Evolutionary conservation across 1,140 invertebrate species (phyloP).

Genomic region (Plectus sambesii): DNA sequence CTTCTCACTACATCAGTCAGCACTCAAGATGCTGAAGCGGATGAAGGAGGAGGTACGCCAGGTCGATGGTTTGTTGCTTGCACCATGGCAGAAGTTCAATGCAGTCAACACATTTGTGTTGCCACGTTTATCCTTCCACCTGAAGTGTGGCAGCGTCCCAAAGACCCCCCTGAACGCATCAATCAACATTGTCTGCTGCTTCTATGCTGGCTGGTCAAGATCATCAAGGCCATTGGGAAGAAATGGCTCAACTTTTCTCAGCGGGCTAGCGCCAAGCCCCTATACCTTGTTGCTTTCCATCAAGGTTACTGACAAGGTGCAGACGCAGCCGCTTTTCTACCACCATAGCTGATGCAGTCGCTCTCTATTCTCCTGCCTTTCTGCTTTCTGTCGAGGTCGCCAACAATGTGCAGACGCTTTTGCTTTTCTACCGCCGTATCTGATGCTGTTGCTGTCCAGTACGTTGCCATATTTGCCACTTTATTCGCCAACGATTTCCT

Average conservation of each 20-base stretch:
- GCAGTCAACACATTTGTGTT: conserved; percentile 42
- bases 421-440: conserved; percentile 4
- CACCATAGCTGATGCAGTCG: conserved; percentile 1
- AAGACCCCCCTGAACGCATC: background rate
- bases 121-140: conserved; percentile 38
- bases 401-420: conserved; percentile 3
- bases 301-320: too few relatives aligned
- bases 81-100: conserved; percentile 48
- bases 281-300: too few relatives aligned
- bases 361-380: background rate
- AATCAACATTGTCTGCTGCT: too few relatives aligned
- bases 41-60: conserved; percentile 14
- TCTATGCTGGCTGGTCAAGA: conserved; percentile 18
- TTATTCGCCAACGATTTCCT: too few relatives aligned
- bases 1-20: conserved; percentile 1
- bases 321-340: too few relatives aligned
- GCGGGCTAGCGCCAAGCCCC: conserved; percentile 6
- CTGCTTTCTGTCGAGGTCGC: conserved; percentile 6
- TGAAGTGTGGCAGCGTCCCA: conserved; percentile 7
- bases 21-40: background rate
- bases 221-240: conserved; percentile 10
- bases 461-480: too few relatives aligned
- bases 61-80: conserved; percentile 23
- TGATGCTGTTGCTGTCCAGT: too few relatives aligned
- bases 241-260: conserved; percentile 16